Base-by-base conservation (phyloP, 1,140 invertebrate genomes). In the Aphaenogaster rudis region DNA sequence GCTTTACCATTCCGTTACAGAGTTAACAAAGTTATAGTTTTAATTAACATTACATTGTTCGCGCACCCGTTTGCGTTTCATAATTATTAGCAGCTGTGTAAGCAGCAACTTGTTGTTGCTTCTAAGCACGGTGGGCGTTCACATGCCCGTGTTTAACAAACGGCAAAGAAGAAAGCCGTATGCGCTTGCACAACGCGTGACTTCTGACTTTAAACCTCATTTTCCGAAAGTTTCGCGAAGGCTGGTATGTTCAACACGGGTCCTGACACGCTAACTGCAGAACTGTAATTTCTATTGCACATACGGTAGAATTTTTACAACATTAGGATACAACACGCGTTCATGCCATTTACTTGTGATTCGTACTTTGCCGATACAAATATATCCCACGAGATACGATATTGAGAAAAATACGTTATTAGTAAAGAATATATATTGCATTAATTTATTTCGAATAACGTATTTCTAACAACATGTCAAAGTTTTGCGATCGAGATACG, bases 71-170 rank as follows among this genome's bases (percentile, higher is more conserved):
- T 72, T 33, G 11, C 1, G 4, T 72, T 72, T 72, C 33, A 17
- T 72, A 72, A 72, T 36, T 72, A 71, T 71, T 71, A 71, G 28
- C 48, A 72, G 69, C 50, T 54, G 33, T 39, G 28, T 71, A n/a
- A 72, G 45, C 28, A 71, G 39, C 33, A 54, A 72, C 33, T 72
- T 72, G 17, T 54, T 72, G 69, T 39, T 33, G 48, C 28, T 39
- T 2, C 0, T 66, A 2, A 8, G 13, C 45, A 50, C 6, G 11
- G 28, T 13, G n/a, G 7, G 21, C 45, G 28, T 71, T 71, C 50
- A n/a, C 69, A 39, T 50, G 42, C 21, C 42, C 7, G 45, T 45
- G 9, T 52, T 72, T 72, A 54, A 36, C 33, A n/a, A 54, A 39
- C 45, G n/a, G 13, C 6, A 52, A 71, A 2, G 48, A 72, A 72